phyloP scores from a whole-genome alignment of 2,888 invertebrate species.

The Lasioglossum calceatum region DNA sequence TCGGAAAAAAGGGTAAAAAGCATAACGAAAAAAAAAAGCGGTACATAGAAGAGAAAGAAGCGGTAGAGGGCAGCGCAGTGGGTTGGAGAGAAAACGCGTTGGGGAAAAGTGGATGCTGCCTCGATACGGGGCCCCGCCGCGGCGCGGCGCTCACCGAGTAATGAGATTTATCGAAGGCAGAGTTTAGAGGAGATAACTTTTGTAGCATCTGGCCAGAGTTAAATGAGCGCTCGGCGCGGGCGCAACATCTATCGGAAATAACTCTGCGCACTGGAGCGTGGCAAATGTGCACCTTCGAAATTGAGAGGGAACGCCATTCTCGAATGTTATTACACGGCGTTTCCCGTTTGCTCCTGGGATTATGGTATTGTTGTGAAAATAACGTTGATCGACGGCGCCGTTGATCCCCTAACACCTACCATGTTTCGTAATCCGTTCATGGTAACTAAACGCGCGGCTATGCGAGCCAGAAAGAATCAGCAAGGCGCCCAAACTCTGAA shows the following conservation, averaged over 20 bases:
- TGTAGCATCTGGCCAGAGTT: slow-evolving; percentile 61
- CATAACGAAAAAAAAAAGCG: background rate
- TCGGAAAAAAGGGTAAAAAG: slow-evolving; percentile 28
- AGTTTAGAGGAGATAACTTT: slow-evolving; percentile 68
- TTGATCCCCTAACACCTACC: background rate
- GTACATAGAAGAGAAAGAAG: background rate
- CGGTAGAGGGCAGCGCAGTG: background rate
- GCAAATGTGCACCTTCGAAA: slow-evolving; percentile 44
- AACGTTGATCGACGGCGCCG: slow-evolving; percentile 18
- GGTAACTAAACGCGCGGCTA: background rate
- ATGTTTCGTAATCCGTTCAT: background rate
- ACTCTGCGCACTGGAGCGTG: slow-evolving; percentile 49
- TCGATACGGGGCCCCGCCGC: slow-evolving; percentile 48
- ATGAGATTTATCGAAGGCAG: slow-evolving; percentile 69
- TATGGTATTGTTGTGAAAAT: slow-evolving; percentile 12
- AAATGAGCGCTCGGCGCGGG: slow-evolving; percentile 56
- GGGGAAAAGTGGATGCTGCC: slow-evolving; percentile 51
- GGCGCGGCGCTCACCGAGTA: slow-evolving; percentile 50
- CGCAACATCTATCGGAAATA: slow-evolving; percentile 65
- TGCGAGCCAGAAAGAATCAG: background rate
- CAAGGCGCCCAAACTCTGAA: background rate
- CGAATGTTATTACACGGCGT: slow-evolving; percentile 43
- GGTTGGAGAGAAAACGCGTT: background rate
- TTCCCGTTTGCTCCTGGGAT: slow-evolving; percentile 17
- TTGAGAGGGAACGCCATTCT: slow-evolving; percentile 42